Evolutionary conservation across 23 tunicate species (phyloP).

Genomic region (Styela plicata): DNA sequence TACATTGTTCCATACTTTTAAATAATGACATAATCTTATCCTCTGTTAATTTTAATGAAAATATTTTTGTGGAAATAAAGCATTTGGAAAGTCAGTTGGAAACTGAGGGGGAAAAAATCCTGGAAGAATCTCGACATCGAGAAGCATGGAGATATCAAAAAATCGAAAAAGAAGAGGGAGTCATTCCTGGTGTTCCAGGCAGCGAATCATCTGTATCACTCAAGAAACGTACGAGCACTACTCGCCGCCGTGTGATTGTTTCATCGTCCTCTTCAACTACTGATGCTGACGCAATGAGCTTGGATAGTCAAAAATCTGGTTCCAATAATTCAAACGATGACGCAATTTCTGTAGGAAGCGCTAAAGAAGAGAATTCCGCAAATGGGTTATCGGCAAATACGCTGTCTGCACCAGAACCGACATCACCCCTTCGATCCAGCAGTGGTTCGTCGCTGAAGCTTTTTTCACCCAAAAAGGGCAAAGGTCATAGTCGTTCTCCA

Average conservation of each 20-base stretch:
- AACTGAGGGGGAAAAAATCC: not conserved
- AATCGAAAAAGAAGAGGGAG: conserved; percentile 13
- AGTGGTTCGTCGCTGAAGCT: not conserved
- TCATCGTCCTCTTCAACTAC: conserved; percentile 8
- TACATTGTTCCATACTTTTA: too few species aligned
- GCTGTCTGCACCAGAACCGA: conserved; percentile 3
- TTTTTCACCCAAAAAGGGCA: not conserved
- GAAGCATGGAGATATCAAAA: conserved; percentile 26
- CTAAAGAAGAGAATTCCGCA: not conserved
- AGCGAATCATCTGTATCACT: not conserved
- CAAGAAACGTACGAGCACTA: not conserved
- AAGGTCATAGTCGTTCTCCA: conserved; percentile 12
- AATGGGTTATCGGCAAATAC: conserved; percentile 6
- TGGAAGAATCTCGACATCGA: conserved; percentile 11
- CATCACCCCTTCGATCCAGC: not conserved
- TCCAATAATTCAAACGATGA: not conserved
- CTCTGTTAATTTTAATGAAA: too few species aligned
- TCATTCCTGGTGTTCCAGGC: not conserved
- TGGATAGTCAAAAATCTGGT: not conserved
- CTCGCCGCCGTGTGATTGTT: conserved; percentile 6
- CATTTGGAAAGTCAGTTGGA: conserved; percentile 2
- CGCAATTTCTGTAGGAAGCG: not conserved
- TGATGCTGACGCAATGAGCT: conserved; percentile 3
- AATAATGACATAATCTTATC: too few species aligned
- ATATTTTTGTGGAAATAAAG: conserved; percentile 7